Percentiles rank a stretch among this genome's conserved stretches.
phyloP scores from a whole-genome alignment of 2,113 vertebrate species.

The Takifugu flavidus region DNA sequence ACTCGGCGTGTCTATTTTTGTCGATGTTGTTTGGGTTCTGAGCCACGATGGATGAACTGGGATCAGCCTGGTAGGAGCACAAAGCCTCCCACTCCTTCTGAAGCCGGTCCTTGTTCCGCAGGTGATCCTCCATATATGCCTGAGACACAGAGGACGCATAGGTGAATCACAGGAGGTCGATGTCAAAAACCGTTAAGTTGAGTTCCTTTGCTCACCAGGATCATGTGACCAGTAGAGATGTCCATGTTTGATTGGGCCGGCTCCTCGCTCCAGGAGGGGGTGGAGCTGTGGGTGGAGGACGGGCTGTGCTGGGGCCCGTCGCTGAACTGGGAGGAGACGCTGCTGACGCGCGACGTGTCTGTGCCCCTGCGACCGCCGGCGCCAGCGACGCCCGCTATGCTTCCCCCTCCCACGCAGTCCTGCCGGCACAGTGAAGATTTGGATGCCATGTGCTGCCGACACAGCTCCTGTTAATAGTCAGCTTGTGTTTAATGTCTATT shows the following conservation, averaged over 20 bases:
- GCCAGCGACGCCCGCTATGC: conserved; percentile 61
- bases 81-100: conserved; percentile 96
- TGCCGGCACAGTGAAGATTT: conserved; percentile 85
- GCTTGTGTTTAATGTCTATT: too few species aligned
- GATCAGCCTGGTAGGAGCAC: conserved; percentile 94
- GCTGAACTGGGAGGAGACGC: conserved; percentile 96
- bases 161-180: not conserved
- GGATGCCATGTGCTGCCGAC: conserved; percentile 96
- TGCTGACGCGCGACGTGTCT: conserved; percentile 92
- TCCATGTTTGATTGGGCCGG: conserved; percentile 99
- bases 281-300: conserved; percentile 94
- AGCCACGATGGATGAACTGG: conserved; percentile 79
- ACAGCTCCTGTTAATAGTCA: conserved; percentile 81
- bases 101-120: conserved; percentile 90
- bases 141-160: conserved; percentile 36
- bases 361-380: conserved; percentile 74
- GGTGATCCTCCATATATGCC: conserved; percentile 98
- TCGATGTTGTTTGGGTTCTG: conserved; percentile 82
- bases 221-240: conserved; percentile 98
- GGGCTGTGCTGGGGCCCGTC: conserved; percentile 93
- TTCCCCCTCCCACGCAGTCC: conserved; percentile 64
- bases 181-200: not conserved
- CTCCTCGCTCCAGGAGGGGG: conserved; percentile 95
- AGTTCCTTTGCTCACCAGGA: conserved; percentile 80
- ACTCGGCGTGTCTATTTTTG: conserved; percentile 87